These are phyloP conservation scores for Intellagama lesueurii DNA, from an alignment of 2,797 vertebrate genomes.

Conservation along the genomic window DNA sequence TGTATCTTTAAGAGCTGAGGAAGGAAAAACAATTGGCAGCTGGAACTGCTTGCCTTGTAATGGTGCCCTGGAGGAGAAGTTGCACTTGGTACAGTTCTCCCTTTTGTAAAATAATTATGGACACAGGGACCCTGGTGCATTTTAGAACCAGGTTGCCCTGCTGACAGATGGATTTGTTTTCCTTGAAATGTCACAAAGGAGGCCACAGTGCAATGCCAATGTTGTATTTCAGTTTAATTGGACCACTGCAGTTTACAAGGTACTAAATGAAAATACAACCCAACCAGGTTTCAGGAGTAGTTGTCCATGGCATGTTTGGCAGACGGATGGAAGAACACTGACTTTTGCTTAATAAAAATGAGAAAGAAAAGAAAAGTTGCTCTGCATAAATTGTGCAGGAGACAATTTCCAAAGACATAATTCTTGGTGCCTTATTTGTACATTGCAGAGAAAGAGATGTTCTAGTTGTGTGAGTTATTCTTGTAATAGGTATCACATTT, in stretches of 20 bases:
- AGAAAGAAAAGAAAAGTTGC: constrained; percentile 16
- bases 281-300: background rate
- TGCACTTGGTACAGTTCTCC: background rate
- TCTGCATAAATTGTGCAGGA: background rate
- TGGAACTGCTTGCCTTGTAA: background rate
- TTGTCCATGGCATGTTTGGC: constrained; percentile 13
- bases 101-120: background rate
- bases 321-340: background rate
- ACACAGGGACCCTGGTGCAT: background rate
- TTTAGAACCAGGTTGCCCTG: background rate
- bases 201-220: constrained; percentile 24
- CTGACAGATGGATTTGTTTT: constrained; percentile 46
- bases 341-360: constrained; percentile 33
- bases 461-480: background rate
- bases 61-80: background rate
- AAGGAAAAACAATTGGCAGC: background rate
- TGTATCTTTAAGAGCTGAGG: background rate
- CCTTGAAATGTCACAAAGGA: constrained; percentile 28
- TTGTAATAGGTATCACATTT: background rate
- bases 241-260: background rate
- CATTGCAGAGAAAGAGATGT: background rate
- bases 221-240: constrained; percentile 38
- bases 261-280: background rate
- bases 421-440: background rate
- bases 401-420: background rate